phyloP scores from a whole-genome alignment of 2,888 invertebrate genomes.

The Eulithis prunata region DNA sequence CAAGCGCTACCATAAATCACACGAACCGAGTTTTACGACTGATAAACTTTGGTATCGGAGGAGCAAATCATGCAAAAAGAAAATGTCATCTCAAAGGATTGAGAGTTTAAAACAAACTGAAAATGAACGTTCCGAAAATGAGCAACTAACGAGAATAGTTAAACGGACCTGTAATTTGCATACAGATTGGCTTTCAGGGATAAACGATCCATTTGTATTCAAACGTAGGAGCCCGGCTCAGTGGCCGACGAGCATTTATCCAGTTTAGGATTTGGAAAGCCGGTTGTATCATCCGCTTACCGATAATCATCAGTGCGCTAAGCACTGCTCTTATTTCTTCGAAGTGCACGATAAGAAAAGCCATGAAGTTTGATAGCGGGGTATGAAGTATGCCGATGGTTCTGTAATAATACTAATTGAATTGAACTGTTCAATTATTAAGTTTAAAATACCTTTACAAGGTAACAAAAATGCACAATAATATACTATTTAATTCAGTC shows the following conservation, averaged over 20 bases:
- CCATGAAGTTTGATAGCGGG: conserved; percentile 7
- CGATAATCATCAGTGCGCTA: conserved; percentile 48
- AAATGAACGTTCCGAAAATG: conserved; percentile 80
- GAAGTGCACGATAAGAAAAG: conserved; percentile 11
- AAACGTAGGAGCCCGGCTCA: conserved; percentile 76
- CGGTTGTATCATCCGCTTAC: conserved; percentile 63
- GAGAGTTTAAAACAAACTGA: conserved; percentile 57
- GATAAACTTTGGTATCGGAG: conserved; percentile 17
- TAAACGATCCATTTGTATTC: conserved; percentile 84
- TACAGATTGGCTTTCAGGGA: conserved; percentile 83
- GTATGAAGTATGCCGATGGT: conserved; percentile 1
- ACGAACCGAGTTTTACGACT: conserved; percentile 24
- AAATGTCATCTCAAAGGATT: conserved; percentile 46
- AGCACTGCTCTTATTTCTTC: conserved; percentile 25
- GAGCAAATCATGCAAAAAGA: conserved; percentile 42
- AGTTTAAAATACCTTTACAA: neutral
- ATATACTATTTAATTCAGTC: no score
- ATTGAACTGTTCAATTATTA: neutral
- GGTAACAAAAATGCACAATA: no score
- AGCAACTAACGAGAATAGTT: conserved; percentile 84
- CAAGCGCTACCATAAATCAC: conserved; percentile 29
- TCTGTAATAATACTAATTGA: neutral
- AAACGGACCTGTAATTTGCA: conserved; percentile 81
- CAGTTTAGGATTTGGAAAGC: conserved; percentile 75
- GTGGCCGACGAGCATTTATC: conserved; percentile 77